A percentile compares a stretch with the other conserved stretches of the same genome.
Conservation (phyloP, 30 jellyfish, hydroid and myxozoan genomes). For the Aurelia sp. region DNA sequence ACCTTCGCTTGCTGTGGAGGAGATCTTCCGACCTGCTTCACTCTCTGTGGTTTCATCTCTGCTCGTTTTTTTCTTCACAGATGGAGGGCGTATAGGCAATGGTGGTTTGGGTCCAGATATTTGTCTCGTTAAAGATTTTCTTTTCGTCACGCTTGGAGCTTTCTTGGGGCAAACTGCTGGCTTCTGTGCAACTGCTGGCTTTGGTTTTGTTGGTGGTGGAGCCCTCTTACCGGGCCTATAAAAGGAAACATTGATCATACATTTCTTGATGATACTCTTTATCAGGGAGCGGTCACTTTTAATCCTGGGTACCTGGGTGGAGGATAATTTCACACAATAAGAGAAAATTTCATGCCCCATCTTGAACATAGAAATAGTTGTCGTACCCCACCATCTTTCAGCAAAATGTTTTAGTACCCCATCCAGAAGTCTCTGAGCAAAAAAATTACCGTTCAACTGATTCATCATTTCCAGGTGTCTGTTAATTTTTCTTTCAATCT, state of each 20-base stretch:
- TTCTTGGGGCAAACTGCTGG: neutral
- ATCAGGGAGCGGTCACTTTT: too few relatives aligned
- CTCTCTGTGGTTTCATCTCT: neutral
- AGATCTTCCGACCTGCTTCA: neutral
- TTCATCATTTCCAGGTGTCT: too few relatives aligned
- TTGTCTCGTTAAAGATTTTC: constrained; percentile 18
- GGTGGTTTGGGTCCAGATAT: constrained; percentile 37
- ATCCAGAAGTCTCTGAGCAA: too few relatives aligned
- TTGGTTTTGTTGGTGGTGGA: constrained; percentile 46
- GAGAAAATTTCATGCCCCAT: too few relatives aligned
- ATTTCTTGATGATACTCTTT: too few relatives aligned
- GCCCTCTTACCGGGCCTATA: neutral
- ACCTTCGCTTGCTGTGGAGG: neutral
- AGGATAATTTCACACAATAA: too few relatives aligned
- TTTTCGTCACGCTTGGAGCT: neutral
- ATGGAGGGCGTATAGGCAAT: constrained; percentile 40
- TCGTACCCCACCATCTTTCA: too few relatives aligned
- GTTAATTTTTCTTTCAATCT: too few relatives aligned
- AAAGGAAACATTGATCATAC: neutral
- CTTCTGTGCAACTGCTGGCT: constrained; percentile 25
- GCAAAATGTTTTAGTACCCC: too few relatives aligned
- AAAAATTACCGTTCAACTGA: too few relatives aligned
- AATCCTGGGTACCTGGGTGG: too few relatives aligned
- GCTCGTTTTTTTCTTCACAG: constrained; percentile 4
- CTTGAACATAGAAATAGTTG: too few relatives aligned